Evolutionary conservation across 2,113 vertebrate genomes (phyloP), one percentile per base, ranked within the genome.

Genomic region (Ptilonorhynchus violaceus): DNA sequence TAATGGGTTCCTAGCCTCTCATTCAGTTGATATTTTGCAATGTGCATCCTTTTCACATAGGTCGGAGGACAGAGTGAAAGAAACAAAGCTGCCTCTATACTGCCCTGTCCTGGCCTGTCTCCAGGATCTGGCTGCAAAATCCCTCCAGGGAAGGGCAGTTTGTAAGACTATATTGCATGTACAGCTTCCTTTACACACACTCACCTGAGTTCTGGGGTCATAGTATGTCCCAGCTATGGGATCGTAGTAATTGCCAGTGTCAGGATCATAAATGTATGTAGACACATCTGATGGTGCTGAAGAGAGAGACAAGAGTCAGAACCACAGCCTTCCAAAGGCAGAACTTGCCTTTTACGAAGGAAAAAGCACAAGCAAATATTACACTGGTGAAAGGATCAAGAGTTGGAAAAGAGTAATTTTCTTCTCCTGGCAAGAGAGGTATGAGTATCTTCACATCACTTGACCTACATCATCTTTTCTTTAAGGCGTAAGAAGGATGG

Each of bases 201-300:
- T 98, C 95, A 99, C 99, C 98, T 99, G 99, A 35, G 99, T 99
- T 93, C 98, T 98, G 8, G 99, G 98, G 89, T 99, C 99, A 79
- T 99, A 99, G 88, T 99, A 99, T 25, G 99, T 98, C 16, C 98
- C 99, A 22, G 99, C 99, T 97, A 99, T 98, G 4, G 99, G 99
- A 91, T 99, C 99, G 2, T 99, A 99, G 97, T 99, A 99, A 97
- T 99, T 99, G 87, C 99, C 99, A 59, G 99, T 99, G 25, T 99
- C 99, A 92, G 99, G 98, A 95, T 99, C 99, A 60, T 99, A 99
- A 85, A 99, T 98, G 87, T 99, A 99, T 49, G 98, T 99, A 85
- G 98, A 98, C 44, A 98, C 97, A 96, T 99, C 99, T 52, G 99
- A 99, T 30, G 98, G 98, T 75, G 98, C 99, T 99, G 95, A 39